These are phyloP conservation scores for Cryptoblepharus egeriae DNA, from an alignment of 2,797 vertebrate genomes.

Conservation along the genomic window DNA sequence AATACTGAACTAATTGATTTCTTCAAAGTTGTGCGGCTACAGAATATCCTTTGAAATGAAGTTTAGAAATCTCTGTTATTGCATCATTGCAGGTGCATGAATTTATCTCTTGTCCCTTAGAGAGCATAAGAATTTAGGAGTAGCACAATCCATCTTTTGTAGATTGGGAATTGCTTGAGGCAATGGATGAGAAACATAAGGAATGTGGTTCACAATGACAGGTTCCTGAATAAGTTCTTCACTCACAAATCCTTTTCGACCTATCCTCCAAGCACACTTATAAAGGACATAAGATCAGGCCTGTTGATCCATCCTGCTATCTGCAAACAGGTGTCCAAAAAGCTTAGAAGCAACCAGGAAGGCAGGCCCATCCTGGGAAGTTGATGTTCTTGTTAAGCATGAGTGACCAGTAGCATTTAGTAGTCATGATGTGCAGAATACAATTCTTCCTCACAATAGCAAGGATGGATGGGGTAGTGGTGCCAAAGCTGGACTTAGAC, in stretches of 20 bases:
- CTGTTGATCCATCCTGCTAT: not conserved
- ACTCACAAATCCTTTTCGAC: not conserved
- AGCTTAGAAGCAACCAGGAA: no score
- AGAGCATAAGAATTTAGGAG: not conserved
- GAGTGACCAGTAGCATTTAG: not conserved
- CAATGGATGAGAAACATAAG: not conserved
- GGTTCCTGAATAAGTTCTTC: not conserved
- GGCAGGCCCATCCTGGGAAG: no score
- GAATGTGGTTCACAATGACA: not conserved
- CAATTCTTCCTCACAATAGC: not conserved
- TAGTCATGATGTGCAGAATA: not conserved
- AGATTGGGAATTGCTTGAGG: not conserved
- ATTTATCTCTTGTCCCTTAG: not conserved
- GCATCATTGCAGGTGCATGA: not conserved
- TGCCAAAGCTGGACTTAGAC: no score
- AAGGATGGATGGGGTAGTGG: no score
- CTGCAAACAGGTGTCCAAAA: no score
- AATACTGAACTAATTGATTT: not conserved
- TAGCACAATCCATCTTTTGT: not conserved
- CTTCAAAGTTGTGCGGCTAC: not conserved
- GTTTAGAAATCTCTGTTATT: not conserved
- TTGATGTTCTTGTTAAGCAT: no score
- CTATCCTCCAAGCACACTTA: not conserved
- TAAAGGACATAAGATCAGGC: not conserved
- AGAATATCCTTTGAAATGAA: not conserved